These are phyloP conservation scores for Heliconius cydno DNA, from an alignment of 2,888 invertebrate genomes.

Conservation along the genomic window DNA sequence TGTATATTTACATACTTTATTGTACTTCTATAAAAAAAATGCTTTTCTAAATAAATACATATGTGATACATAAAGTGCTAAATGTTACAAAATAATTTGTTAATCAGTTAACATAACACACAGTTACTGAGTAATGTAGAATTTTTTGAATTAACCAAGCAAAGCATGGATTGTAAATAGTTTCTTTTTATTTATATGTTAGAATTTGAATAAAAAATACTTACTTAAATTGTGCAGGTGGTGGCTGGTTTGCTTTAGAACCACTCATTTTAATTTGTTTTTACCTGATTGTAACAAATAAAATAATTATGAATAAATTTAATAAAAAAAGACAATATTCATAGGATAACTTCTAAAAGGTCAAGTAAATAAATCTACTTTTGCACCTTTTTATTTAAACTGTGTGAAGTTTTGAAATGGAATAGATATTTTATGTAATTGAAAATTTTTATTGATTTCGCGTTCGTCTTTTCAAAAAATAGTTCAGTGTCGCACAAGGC, in stretches of 20 bases:
- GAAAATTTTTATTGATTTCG: not conserved
- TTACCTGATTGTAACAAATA: constrained; percentile 31
- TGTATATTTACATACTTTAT: not conserved
- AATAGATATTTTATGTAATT: not conserved
- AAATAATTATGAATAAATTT: constrained; percentile 25
- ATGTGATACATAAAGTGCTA: not conserved
- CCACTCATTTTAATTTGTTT: constrained; percentile 50
- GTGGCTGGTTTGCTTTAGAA: constrained; percentile 43
- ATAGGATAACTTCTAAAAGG: not conserved
- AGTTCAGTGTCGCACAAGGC: not conserved
- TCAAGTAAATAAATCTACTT: not conserved
- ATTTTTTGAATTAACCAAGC: not conserved
- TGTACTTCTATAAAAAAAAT: not conserved
- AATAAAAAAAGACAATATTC: not conserved
- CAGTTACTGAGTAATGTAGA: not conserved
- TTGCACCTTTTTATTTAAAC: not conserved
- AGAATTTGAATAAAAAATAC: constrained; percentile 37
- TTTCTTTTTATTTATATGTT: not conserved
- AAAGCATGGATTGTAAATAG: not conserved
- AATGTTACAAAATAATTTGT: not conserved
- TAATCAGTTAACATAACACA: not conserved
- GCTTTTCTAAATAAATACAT: constrained; percentile 3
- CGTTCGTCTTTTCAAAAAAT: no score
- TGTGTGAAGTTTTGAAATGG: not conserved
- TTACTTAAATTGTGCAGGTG: constrained; percentile 56